Evolutionary conservation across 2,113 vertebrate species (phyloP), one percentile per base, ranked within the genome.

Genomic region (Perccottus glenii): DNA sequence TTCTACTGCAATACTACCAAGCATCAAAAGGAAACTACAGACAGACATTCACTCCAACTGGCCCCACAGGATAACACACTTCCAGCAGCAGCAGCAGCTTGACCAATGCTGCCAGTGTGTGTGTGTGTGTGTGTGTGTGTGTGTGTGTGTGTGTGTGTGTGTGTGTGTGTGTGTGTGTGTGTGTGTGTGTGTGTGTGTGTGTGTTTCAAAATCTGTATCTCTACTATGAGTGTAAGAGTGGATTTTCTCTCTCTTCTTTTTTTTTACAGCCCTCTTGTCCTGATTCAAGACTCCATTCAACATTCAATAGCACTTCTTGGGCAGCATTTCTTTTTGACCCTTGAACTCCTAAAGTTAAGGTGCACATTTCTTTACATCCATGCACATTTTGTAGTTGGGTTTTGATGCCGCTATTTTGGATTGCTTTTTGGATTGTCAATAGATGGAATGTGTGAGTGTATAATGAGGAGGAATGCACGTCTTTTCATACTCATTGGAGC

Each of bases 1-100:
- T 88, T 87, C 80, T 80, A 85, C 88, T 89, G 89, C 89, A 91
- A 91, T 89, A 85, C 82, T 85, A 89, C 56, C 83, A 63, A 75
- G 81, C 87, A 87, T 88, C 80, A 86, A 88, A 87, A 83, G 75
- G 68, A 79, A 71, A 70, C 86, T 60, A 60, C 77, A 42, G 65
- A 69, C 76, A 83, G 57, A 82, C 49, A 15, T 64, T 69, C 67
- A 19, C 44, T 78, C 55, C 78, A 77, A 75, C 77, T 74, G 76
- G 80, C 87, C 81, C 85, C 60, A 75, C 81, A 82, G 79, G 83
- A 87, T 77, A 85, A 70, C 67, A 82, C 53, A 38, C 70, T 63
- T 78, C 64, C 72, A 74, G 40, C 6, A 73, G 80, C 60, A 67
- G 59, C 61, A 53, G 73, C 60, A 79, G 77, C 74, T 67, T 64